Evolutionary conservation across 2,797 vertebrate genomes (phyloP).

Genomic region (Labeo calbasu): DNA sequence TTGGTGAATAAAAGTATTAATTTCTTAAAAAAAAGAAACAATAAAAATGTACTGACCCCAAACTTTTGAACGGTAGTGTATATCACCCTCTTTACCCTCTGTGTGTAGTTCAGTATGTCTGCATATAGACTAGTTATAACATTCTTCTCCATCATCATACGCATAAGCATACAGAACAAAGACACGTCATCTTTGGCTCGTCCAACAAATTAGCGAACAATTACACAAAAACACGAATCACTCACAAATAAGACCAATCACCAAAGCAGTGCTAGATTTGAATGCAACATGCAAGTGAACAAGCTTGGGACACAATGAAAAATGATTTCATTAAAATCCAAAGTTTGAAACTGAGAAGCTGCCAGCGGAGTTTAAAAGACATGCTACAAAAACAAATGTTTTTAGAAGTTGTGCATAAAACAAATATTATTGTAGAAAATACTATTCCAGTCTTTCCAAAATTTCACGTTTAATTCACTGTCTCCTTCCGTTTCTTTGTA

Average conservation of each 20-base stretch:
- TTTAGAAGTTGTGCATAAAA: too few species aligned
- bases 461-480: too few species aligned
- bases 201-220: not conserved
- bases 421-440: not conserved
- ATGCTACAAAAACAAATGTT: too few species aligned
- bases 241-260: conserved; percentile 15
- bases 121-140: not conserved
- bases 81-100: too few species aligned
- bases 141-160: not conserved
- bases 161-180: conserved; percentile 3
- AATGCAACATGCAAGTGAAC: conserved; percentile 28
- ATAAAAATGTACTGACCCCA: too few species aligned
- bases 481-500: not conserved
- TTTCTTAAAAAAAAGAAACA: too few species aligned
- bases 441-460: not conserved
- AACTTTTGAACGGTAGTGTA: too few species aligned
- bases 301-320: conserved; percentile 42
- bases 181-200: not conserved
- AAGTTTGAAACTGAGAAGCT: conserved; percentile 49
- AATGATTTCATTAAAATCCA: conserved; percentile 40
- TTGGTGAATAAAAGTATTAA: too few species aligned
- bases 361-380: conserved; percentile 39
- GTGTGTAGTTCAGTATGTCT: not conserved
- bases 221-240: conserved; percentile 25
- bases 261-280: conserved; percentile 35